Evolutionary conservation across 2,797 vertebrate genomes (phyloP), one percentile per base, ranked within the genome.

Genomic region (Enteromius treurensis): DNA sequence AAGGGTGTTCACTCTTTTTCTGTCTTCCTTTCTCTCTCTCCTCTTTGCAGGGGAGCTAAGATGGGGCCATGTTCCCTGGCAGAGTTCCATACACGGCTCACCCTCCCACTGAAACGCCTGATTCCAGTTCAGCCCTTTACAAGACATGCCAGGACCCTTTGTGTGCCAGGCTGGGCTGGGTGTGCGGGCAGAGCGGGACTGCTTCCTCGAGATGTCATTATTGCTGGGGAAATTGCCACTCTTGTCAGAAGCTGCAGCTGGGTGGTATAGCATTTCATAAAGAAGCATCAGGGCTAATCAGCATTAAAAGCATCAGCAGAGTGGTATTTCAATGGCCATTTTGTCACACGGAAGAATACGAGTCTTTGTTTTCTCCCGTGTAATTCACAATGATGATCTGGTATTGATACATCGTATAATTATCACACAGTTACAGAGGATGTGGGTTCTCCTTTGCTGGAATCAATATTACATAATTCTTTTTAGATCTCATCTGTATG

Each of bases 31-130:
- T 73, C 88, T 91, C 91, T 93, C 93, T 91, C 92, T 93, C 90
- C 89, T 87, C 89, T 91, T 79, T 77, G 86, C 85, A 84, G 83
- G 86, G 85, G 88, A 90, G 87, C 86, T 90, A 92, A 87, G 88
- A 94, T 93, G 92, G 91, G 88, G 88, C 89, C 91, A 86, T 92
- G 91, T 90, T 92, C 91, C 84, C 90, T 90, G 93, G 93, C 91
- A 93, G 4, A 4, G 26, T 68, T 88, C 90, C 91, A 92, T 85
- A 68, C 89, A 90, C 37, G 0, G 74, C 85, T 86, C 79, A 83
- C 86, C 79, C 86, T 86, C 87, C 81, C 84, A 79, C 84, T 84
- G 81, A 77, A 79, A 75, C 60, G 86, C 87, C 86, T 86, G 84
- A 87, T 85, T 87, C 84, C 81, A 87, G 87, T 87, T 88, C 85